Evolutionary conservation across 2,113 vertebrate genomes (phyloP), one percentile per base, ranked within the genome.

Genomic region (Colius striatus): DNA sequence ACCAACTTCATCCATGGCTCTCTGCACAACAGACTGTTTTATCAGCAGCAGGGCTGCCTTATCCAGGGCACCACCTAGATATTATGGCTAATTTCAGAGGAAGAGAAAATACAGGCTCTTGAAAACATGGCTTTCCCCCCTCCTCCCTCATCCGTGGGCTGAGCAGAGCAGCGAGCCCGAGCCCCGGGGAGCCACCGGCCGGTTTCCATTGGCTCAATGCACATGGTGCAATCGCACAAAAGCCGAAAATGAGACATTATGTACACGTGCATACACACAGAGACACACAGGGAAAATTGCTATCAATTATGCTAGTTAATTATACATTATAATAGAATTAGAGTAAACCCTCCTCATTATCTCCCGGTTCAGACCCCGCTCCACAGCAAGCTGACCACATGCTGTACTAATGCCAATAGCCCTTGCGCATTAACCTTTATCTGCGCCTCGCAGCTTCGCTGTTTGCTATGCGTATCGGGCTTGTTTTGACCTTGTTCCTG

Each of bases 281-380:
- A 87, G 48, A 81, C 94, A 81, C 82, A 63, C 66, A 29, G 94
- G 93, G 94, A 96, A 97, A 96, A 97, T 17, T 93, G 93, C 95
- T 95, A 95, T 95, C 93, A 81, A 94, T 87, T 96, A 97, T 61
- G 77, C 89, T 70, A 70, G 92, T 89, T 97, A 97, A 98, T 97
- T 97, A 97, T 81, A 94, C 58, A 94, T 75, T 87, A 11, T 85
- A 97, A 95, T 67, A 87, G 96, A 96, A 97, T 78, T 94, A 87
- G 92, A 92, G 89, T 87, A 92, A 96, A 94, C 89, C 68, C 88
- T 89, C 54, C 78, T 93, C 92, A 45, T 87, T 83, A 96, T 90
- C 47, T 81, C 66, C 91, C 17, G 50, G 78, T 83, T 78, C 85
- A 96, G 84, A 73, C 89, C 70, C 80, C 58, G 84, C 79, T 95